A percentile compares a stretch with the other conserved stretches of the same genome.
Conservation (phyloP, 2,888 invertebrate species). For the Scelioninae gen. 1 region DNA sequence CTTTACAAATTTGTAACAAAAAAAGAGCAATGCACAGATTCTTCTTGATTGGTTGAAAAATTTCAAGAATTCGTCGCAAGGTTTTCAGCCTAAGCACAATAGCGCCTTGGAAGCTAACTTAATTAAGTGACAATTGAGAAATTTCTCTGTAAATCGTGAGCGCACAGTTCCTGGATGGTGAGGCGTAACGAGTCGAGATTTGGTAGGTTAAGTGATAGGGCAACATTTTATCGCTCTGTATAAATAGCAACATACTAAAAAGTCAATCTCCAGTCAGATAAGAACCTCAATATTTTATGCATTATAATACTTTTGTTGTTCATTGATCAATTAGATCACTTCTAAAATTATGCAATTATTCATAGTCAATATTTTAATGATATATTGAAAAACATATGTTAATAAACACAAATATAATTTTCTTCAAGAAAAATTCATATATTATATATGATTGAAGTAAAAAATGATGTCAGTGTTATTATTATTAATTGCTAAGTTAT, state of each 20-base stretch:
- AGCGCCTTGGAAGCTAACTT: slow-evolving; percentile 41
- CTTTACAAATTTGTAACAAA: too few relatives aligned
- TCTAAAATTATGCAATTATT: too few relatives aligned
- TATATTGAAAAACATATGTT: too few relatives aligned
- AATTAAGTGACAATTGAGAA: slow-evolving; percentile 54
- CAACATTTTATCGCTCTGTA: slow-evolving; percentile 46
- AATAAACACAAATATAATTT: too few relatives aligned
- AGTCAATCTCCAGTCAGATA: slow-evolving; percentile 26
- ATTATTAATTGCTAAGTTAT: too few relatives aligned
- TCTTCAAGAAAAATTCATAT: too few relatives aligned
- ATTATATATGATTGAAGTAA: too few relatives aligned
- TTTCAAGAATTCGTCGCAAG: slow-evolving; percentile 21
- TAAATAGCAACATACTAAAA: slow-evolving; percentile 36
- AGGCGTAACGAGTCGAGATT: slow-evolving; percentile 41
- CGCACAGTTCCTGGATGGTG: slow-evolving; percentile 32
- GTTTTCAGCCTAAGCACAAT: slow-evolving; percentile 7
- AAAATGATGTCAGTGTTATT: too few relatives aligned
- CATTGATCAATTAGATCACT: slow-evolving; percentile 10
- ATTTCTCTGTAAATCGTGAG: slow-evolving; percentile 34
- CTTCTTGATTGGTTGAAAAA: neutral
- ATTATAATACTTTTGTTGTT: neutral
- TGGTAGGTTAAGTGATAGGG: slow-evolving; percentile 51
- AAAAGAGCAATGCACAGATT: too few relatives aligned
- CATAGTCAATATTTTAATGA: too few relatives aligned
- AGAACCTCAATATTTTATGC: slow-evolving; percentile 7